Conservation (phyloP, 2,113 vertebrate genomes). For the Erpornis zantholeuca region DNA sequence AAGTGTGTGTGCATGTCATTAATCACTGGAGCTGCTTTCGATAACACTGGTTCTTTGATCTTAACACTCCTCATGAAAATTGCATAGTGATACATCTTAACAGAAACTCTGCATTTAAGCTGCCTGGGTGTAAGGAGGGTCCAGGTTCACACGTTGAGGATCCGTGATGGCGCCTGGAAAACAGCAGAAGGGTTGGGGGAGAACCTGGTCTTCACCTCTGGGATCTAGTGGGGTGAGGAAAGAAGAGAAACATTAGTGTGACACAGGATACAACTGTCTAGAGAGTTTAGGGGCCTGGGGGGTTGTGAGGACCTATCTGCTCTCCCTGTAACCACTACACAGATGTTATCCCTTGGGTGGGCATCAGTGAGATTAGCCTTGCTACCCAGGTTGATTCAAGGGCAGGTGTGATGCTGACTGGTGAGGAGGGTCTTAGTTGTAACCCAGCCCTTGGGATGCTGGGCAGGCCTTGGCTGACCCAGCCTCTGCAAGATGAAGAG, state of each 20-base stretch:
- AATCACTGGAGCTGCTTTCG: slow-evolving; percentile 18
- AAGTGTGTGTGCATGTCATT: neutral
- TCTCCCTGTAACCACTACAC: neutral
- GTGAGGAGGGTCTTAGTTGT: accelerated
- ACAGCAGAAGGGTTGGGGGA: slow-evolving; percentile 90
- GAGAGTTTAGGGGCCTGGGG: neutral
- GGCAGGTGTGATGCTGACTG: neutral
- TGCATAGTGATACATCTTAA: slow-evolving; percentile 59
- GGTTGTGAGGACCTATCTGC: neutral
- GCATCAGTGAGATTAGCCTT: accelerated
- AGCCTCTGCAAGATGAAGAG: neutral
- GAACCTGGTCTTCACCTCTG: slow-evolving; percentile 85
- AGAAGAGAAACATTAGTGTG: neutral
- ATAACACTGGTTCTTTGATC: neutral
- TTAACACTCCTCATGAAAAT: slow-evolving; percentile 28
- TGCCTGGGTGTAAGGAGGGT: neutral
- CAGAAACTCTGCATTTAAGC: neutral
- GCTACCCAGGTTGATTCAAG: neutral
- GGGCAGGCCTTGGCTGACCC: neutral
- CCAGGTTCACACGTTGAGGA: slow-evolving; percentile 84
- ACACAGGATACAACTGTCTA: neutral
- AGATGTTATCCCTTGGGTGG: neutral
- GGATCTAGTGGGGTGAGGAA: slow-evolving; percentile 75
- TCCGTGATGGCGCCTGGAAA: slow-evolving; percentile 85
- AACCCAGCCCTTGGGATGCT: neutral